These are phyloP conservation scores for Uromys caudimaculatus DNA, from an alignment of 2,797 vertebrate species.

Conservation along the genomic window DNA sequence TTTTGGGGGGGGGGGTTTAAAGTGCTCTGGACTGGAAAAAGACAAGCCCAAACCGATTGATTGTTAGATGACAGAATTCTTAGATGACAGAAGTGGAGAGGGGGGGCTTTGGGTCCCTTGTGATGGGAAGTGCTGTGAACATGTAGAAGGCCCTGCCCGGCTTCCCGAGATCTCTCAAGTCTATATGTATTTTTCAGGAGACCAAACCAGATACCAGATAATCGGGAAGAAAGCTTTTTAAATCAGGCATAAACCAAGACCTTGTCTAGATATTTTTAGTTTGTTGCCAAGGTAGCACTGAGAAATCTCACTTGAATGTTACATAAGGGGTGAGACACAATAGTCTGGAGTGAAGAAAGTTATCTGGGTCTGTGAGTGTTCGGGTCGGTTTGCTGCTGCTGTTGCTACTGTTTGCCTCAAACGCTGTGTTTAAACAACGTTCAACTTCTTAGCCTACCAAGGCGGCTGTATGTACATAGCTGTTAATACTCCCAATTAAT, in stretches of 20 bases:
- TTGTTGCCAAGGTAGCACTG: slow-evolving; percentile 92
- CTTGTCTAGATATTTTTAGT: slow-evolving; percentile 91
- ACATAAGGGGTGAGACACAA: slow-evolving; percentile 90
- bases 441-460: slow-evolving; percentile 90
- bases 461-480: slow-evolving; percentile 95
- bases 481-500: slow-evolving; percentile 89
- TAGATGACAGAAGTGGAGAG: slow-evolving; percentile 61
- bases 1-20: background rate
- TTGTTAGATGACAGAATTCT: background rate
- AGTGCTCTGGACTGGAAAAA: slow-evolving; percentile 26
- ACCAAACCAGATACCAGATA: slow-evolving; percentile 87
- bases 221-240: slow-evolving; percentile 88
- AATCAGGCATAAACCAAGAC: slow-evolving; percentile 89
- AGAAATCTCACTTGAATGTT: slow-evolving; percentile 91
- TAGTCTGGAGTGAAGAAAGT: slow-evolving; percentile 87
- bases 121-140: slow-evolving; percentile 63
- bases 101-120: slow-evolving; percentile 53
- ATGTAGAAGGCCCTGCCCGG: slow-evolving; percentile 61
- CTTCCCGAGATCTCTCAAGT: slow-evolving; percentile 80
- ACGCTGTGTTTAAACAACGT: slow-evolving; percentile 92
- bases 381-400: slow-evolving; percentile 88
- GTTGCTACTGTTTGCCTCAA: slow-evolving; percentile 94
- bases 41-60: slow-evolving; percentile 80
- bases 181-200: slow-evolving; percentile 83
- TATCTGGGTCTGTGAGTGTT: slow-evolving; percentile 84